Percentiles rank a stretch among this genome's conserved stretches.
Conservation (phyloP, 2,888 invertebrate species). For the Azorinus chamasolen region DNA sequence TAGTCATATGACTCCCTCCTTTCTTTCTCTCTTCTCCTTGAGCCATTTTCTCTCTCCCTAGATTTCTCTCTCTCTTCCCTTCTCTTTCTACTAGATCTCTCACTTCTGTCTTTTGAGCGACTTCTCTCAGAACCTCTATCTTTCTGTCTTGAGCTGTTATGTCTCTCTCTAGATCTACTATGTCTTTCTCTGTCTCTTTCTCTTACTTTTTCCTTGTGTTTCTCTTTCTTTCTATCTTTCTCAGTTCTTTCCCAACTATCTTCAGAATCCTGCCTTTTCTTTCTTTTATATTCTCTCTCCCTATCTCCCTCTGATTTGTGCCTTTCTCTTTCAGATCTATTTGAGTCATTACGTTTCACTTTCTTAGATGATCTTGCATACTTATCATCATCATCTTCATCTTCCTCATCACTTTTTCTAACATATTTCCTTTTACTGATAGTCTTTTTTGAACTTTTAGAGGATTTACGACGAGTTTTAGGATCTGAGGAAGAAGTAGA, state of each 20-base stretch:
- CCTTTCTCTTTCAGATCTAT: constrained; percentile 30
- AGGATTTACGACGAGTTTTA: constrained; percentile 5
- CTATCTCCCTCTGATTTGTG: constrained; percentile 32
- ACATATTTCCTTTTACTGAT: constrained; percentile 23
- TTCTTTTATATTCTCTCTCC: constrained; percentile 53
- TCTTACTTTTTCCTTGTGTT: constrained; percentile 47
- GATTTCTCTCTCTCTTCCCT: constrained; percentile 45
- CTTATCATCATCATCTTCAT: not conserved
- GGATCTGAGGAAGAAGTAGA: constrained; percentile 49
- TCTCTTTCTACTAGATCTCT: constrained; percentile 32
- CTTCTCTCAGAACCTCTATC: constrained; percentile 48
- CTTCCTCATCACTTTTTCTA: constrained; percentile 11
- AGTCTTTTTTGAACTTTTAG: not conserved
- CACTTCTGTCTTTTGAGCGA: constrained; percentile 40
- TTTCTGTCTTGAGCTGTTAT: constrained; percentile 27
- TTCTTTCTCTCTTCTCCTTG: constrained; percentile 47
- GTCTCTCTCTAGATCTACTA: constrained; percentile 46
- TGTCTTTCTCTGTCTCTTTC: constrained; percentile 38
- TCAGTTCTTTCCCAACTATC: constrained; percentile 44
- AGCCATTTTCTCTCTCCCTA: constrained; percentile 31
- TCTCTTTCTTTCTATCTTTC: constrained; percentile 33
- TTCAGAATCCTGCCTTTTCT: constrained; percentile 29
- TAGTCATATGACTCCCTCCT: constrained; percentile 57
- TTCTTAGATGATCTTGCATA: constrained; percentile 34
- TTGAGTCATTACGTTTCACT: constrained; percentile 47